Base-by-base conservation (phyloP, 2,888 invertebrate species). In the Apotomis turbidana region DNA sequence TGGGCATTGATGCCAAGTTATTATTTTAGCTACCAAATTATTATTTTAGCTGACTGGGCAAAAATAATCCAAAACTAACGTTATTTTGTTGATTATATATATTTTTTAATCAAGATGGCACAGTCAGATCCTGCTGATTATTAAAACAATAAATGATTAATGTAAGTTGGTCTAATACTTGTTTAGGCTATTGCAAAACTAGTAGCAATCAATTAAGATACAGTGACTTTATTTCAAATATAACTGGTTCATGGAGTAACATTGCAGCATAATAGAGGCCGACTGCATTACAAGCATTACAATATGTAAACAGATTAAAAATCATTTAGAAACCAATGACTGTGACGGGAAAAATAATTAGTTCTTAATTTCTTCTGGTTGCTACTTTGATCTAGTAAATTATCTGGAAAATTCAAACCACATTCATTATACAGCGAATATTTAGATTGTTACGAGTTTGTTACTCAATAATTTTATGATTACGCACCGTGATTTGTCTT, bases 171-270 rank as follows among this genome's bases (percentile, higher is more conserved):
- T 44, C 46, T 44, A 61, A 62, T n/a, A 41, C 46, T 51, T 51
- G 49, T 41, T 38, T 41, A n/a, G 49, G 57, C 57, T 10, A 41
- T 70, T 70, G 62, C 62, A 70, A 63, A 63, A 70, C 57, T 55
- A 51, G 55, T 12, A 15, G 46, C 55, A 66, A 66, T 66, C 66
- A n/a, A 66, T 66, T 66, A 44, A 57, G 66, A 66, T 27, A 61
- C 61, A 12, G 41, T 66, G 55, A 46, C 63, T 75, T 76, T 71
- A 70, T 80, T 80, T 79, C 78, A 74, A 79, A 49, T 68, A 63
- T 15, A 72, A 72, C 68, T 54, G 82, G 85, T 86, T 84, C 74
- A 82, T 85, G 85, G 78, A 84, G 82, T 85, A 88, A 83, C 77
- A 77, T 79, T 79, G 76, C 78, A 71, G 79, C 80, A 83, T 83